phyloP scores from a whole-genome alignment of 2,888 invertebrate genomes.

The Pollenia labialis region DNA sequence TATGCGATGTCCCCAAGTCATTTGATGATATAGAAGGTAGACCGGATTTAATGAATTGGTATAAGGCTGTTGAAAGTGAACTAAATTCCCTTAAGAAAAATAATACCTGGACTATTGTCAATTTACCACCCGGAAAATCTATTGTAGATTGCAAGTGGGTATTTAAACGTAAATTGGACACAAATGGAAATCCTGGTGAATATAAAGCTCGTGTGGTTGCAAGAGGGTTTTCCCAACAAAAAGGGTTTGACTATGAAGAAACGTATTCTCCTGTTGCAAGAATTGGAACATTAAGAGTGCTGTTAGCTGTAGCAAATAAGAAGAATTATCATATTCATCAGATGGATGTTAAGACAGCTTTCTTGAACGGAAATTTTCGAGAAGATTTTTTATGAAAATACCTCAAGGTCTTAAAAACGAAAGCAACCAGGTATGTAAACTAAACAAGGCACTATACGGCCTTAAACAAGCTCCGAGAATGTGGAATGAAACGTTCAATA shows the following conservation, averaged over 20 bases:
- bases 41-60: no score
- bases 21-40: no score
- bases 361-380: no score
- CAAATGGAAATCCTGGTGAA: neutral
- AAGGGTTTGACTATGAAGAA: constrained; percentile 42
- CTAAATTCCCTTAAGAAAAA: no score
- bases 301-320: neutral
- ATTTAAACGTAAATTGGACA: constrained; percentile 34
- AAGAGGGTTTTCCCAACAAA: constrained; percentile 25
- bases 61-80: no score
- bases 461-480: no score
- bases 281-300: constrained; percentile 5
- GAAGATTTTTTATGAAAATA: no score
- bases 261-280: constrained; percentile 40
- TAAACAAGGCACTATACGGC: no score
- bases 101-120: neutral
- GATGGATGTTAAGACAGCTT: constrained; percentile 27
- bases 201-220: constrained; percentile 57
- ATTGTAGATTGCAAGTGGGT: constrained; percentile 42
- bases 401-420: no score
- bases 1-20: no score
- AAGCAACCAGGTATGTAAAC: no score
- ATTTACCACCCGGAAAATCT: constrained; percentile 15
- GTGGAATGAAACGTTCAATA: no score
- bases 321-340: constrained; percentile 8